These are phyloP conservation scores for Eurypyga helias DNA, from an alignment of 2,113 vertebrate genomes.

Conservation along the genomic window DNA sequence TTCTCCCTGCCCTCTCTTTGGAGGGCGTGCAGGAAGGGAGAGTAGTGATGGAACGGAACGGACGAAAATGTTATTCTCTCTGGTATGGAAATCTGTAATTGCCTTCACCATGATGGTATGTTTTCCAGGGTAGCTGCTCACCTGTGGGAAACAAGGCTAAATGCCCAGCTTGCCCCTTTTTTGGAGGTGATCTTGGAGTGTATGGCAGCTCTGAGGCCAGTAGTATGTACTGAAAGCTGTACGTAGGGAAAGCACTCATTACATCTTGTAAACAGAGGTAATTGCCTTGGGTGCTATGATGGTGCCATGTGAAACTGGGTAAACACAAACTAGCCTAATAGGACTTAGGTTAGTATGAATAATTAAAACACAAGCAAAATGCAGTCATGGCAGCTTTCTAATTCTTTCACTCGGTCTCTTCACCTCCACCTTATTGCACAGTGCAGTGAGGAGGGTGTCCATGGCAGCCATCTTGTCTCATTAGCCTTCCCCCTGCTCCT, in stretches of 20 bases:
- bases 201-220: not conserved
- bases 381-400: not conserved
- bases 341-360: not conserved
- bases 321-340: not conserved
- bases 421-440: not conserved
- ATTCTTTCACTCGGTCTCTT: not conserved
- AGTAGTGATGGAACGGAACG: not conserved
- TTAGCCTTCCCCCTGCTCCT: too few relatives aligned
- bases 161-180: not conserved
- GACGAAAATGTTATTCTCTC: not conserved
- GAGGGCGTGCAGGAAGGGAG: not conserved
- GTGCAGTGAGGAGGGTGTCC: not conserved
- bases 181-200: not conserved
- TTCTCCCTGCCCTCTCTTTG: not conserved
- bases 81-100: not conserved
- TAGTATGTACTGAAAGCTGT: not conserved
- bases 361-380: not conserved
- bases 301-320: not conserved
- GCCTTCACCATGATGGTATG: not conserved
- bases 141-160: not conserved
- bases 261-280: not conserved
- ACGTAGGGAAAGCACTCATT: not conserved
- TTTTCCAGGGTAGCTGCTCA: not conserved
- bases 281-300: not conserved
- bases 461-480: not conserved